phyloP scores from a whole-genome alignment of 1,140 invertebrate species.

The Oscheius sp. region DNA sequence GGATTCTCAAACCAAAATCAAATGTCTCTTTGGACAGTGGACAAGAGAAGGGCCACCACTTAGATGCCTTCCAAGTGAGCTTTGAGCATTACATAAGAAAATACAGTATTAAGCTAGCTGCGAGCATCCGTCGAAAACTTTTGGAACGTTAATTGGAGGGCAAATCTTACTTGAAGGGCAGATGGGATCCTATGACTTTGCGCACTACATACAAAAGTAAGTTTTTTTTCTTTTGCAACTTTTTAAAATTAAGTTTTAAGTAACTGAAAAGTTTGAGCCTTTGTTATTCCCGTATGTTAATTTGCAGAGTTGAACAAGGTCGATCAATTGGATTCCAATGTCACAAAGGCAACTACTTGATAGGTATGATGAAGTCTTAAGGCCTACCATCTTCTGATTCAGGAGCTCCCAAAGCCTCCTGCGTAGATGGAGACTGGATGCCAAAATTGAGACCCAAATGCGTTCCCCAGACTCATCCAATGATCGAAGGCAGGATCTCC shows the following conservation, averaged over 20 bases:
- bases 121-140: constrained; percentile 72
- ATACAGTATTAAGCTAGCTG: constrained; percentile 74
- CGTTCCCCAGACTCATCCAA: constrained; percentile 44
- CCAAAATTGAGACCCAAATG: constrained; percentile 67
- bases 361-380: constrained; percentile 63
- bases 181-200: constrained; percentile 93
- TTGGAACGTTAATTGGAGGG: constrained; percentile 80
- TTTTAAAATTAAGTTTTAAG: neutral
- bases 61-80: constrained; percentile 53
- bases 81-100: neutral
- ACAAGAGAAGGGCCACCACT: constrained; percentile 72
- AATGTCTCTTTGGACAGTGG: constrained; percentile 90
- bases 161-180: constrained; percentile 89
- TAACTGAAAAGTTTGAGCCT: too few species aligned
- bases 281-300: neutral
- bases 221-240: constrained; percentile 57
- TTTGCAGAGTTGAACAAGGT: constrained; percentile 67
- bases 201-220: constrained; percentile 87
- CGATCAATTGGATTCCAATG: constrained; percentile 96
- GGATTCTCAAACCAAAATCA: constrained; percentile 71
- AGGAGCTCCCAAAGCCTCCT: constrained; percentile 87
- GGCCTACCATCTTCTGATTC: neutral
- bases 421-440: constrained; percentile 82
- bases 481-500: constrained; percentile 42
- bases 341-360: constrained; percentile 80